Base-by-base conservation (phyloP, 2,797 vertebrate genomes). In the Pitangus sulphuratus region DNA sequence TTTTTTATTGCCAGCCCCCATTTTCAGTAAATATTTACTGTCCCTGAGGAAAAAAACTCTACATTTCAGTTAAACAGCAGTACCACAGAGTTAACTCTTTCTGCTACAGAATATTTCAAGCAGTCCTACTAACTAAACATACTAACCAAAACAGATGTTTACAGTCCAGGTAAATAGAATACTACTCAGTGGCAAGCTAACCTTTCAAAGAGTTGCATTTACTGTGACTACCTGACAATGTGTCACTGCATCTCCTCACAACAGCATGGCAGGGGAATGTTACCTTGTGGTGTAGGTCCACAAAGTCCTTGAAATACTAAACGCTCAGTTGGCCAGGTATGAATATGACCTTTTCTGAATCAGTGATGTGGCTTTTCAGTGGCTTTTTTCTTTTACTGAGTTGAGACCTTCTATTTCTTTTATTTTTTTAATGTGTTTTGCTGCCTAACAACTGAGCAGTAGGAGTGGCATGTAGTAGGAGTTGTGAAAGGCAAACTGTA, bases 401-500 rank as follows among this genome's bases (percentile, higher is more conserved):
- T 77, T 87, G n/a, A 69, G 26, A 62, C 12, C 6, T 10, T 84
- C 28, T 91, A 16, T 66, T 93, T 79, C 28, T 54, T 6, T 21
- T 24, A 14, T n/a, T 35, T 42, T 74, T 33, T n/a, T 24, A 7
- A 16, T 68, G 33, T 68, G 15, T 37, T 80, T 93, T 79, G n/a
- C 16, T 91, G 72, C 58, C 64, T 84, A 89, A 77, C 7, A 90
- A n/a, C 66, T 85, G 71, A 89, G 76, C 54, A 78, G 65, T 74
- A 72, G 72, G 58, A 70, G 64, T 74, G 76, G 47, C 21, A 9
- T 16, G 8, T 22, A 75, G 83, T 68, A 62, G 51, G 54, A 78
- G 57, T 75, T 89, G 39, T 93, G 83, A 70, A 84, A 94, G 30
- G 64, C 78, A 93, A 83, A 74, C 48, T 62, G 77, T 65, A 81